Percentiles rank a stretch among this genome's conserved stretches.
Evolutionary conservation across 2,888 invertebrate genomes (phyloP).

Genomic region (Patella pellucida): DNA sequence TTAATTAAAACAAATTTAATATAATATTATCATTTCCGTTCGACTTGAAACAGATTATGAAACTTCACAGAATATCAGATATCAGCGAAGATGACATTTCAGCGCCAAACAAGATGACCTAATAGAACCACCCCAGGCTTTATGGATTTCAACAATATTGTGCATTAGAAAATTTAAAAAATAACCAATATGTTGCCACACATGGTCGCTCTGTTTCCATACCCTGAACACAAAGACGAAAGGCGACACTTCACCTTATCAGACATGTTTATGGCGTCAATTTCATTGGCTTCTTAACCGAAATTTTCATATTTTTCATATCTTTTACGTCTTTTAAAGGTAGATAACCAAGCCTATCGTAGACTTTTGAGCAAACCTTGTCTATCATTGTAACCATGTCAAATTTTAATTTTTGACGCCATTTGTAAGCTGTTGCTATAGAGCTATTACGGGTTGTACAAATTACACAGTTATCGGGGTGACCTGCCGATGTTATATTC

Average conservation of each 20-base stretch:
- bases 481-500: conserved; percentile 27
- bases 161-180: too few species aligned
- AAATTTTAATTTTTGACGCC: conserved; percentile 12
- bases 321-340: neutral
- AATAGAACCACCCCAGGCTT: too few species aligned
- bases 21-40: too few species aligned
- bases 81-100: too few species aligned
- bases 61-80: too few species aligned
- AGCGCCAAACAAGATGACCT: too few species aligned
- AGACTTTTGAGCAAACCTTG: neutral
- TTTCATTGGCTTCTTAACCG: neutral
- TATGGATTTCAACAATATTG: too few species aligned
- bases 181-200: too few species aligned
- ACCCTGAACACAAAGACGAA: too few species aligned
- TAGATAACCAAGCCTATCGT: neutral
- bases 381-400: neutral
- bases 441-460: conserved; percentile 23
- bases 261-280: neutral
- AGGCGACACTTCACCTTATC: neutral
- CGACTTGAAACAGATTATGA: too few species aligned
- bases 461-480: conserved; percentile 10
- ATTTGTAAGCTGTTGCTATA: conserved; percentile 23
- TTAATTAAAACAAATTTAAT: too few species aligned
- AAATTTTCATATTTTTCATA: neutral
- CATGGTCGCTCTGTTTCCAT: too few species aligned